Percentiles rank a stretch among this genome's conserved stretches.
These are phyloP conservation scores for Morpho achilles DNA, from an alignment of 2,888 invertebrate species.

Conservation along the genomic window DNA sequence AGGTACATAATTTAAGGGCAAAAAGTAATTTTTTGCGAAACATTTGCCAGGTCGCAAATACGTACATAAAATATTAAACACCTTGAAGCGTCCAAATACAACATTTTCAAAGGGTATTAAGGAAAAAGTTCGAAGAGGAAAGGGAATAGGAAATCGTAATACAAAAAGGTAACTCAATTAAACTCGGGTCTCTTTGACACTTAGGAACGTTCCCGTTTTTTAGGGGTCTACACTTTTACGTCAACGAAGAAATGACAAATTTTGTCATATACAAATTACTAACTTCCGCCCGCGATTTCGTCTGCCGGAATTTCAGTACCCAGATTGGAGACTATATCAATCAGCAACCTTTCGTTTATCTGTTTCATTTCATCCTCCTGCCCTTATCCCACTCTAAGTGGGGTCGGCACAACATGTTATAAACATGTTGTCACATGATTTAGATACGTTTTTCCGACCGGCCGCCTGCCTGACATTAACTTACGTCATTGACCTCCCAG, in stretches of 20 bases:
- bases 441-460: too few relatives aligned
- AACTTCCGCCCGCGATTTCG: too few relatives aligned
- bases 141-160: constrained; percentile 18
- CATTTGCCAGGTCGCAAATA: not conserved
- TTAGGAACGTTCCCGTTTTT: constrained; percentile 12
- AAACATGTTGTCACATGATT: too few relatives aligned
- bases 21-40: not conserved
- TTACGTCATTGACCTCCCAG: too few relatives aligned
- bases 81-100: constrained; percentile 9
- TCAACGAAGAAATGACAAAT: not conserved
- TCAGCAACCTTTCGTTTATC: too few relatives aligned
- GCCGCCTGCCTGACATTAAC: too few relatives aligned
- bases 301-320: too few relatives aligned
- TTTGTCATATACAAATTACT: too few relatives aligned
- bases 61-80: constrained; percentile 7
- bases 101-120: constrained; percentile 13
- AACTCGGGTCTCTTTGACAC: constrained; percentile 15
- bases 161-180: constrained; percentile 18
- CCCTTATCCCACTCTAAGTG: too few relatives aligned
- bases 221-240: not conserved
- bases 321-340: too few relatives aligned
- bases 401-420: too few relatives aligned
- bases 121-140: constrained; percentile 12
- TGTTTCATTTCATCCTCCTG: too few relatives aligned
- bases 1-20: not conserved